phyloP scores from a whole-genome alignment of 2,113 vertebrate genomes.

The Peromyscus maniculatus region DNA sequence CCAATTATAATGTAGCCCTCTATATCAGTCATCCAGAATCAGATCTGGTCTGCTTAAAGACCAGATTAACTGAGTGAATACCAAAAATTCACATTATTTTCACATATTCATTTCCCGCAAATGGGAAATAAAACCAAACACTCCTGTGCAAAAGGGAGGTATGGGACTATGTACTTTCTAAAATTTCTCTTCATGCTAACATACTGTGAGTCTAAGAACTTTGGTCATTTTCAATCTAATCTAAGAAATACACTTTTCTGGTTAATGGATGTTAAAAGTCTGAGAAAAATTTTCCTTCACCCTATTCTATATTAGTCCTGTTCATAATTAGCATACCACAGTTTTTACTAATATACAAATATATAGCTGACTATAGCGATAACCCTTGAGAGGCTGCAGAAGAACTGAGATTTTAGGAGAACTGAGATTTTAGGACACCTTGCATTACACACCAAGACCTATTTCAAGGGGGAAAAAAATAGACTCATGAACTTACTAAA shows the following conservation, averaged over 20 bases:
- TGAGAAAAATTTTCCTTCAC: constrained; percentile 25
- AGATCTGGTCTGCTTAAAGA: background rate
- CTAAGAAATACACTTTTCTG: background rate
- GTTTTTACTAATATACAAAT: background rate
- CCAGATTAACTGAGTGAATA: background rate
- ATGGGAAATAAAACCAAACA: background rate
- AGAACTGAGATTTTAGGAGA: background rate
- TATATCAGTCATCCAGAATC: background rate
- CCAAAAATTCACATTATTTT: constrained; percentile 5
- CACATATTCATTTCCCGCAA: constrained; percentile 7
- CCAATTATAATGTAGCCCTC: background rate
- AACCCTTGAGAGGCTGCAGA: background rate
- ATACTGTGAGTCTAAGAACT: constrained; percentile 5
- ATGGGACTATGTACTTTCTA: background rate
- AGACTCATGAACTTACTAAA: background rate
- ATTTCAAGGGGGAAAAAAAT: background rate
- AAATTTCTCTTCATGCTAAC: constrained; percentile 29
- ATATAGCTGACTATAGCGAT: background rate
- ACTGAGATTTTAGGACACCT: background rate
- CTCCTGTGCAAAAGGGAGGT: background rate
- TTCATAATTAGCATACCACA: constrained; percentile 1
- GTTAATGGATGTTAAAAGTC: background rate
- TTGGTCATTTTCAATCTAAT: background rate
- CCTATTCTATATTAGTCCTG: background rate
- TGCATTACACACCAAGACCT: background rate